Percentiles rank a stretch among this genome's conserved stretches.
These are phyloP conservation scores for Malurus splendens DNA, from an alignment of 2,797 vertebrate species.

Conservation along the genomic window DNA sequence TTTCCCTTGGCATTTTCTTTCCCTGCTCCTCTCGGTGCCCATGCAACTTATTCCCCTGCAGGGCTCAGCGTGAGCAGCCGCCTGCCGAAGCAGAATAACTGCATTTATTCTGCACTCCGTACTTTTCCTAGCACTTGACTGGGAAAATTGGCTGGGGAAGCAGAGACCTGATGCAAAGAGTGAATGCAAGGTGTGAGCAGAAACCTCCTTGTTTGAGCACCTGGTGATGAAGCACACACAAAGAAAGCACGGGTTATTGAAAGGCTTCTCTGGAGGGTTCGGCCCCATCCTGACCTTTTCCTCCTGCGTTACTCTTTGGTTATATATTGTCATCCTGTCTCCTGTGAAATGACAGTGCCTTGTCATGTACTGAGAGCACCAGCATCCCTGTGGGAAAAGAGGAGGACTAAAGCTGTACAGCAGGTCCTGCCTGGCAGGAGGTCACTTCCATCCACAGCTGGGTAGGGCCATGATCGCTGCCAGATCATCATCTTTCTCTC, in stretches of 20 bases:
- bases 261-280: background rate
- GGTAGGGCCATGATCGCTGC: background rate
- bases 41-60: background rate
- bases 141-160: conserved; percentile 22
- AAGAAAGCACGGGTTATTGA: background rate
- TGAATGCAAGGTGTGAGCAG: background rate
- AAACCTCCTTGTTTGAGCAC: background rate
- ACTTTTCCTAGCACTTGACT: background rate
- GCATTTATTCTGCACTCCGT: background rate
- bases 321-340: background rate
- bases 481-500: background rate
- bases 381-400: background rate
- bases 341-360: conserved; percentile 1
- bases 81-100: background rate
- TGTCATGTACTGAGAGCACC: background rate
- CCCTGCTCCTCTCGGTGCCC: background rate
- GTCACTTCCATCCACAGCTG: background rate
- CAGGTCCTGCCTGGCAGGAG: background rate
- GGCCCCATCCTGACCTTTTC: background rate
- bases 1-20: conserved; percentile 16
- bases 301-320: background rate
- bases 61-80: conserved; percentile 11
- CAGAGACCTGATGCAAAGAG: background rate
- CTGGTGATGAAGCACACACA: background rate
- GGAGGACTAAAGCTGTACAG: background rate